Evolutionary conservation across 2,113 vertebrate genomes (phyloP).

Genomic region (Talpa occidentalis): DNA sequence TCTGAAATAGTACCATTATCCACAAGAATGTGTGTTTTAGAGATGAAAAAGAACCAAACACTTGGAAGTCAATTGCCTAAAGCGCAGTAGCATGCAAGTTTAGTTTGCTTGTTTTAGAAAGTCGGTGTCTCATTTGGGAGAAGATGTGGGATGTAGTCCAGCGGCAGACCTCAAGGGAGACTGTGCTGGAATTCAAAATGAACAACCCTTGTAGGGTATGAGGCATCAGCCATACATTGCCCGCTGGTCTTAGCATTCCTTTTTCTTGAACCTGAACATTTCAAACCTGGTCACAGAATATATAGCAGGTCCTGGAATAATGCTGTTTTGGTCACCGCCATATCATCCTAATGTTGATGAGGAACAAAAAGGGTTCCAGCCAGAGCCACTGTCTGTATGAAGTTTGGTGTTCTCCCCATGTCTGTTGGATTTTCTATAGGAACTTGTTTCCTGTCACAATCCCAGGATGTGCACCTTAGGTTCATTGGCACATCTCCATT

Average conservation of each 20-base stretch:
- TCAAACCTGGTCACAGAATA: not conserved
- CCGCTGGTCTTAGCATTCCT: not conserved
- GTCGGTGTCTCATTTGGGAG: not conserved
- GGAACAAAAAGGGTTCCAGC: not conserved
- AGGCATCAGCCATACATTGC: not conserved
- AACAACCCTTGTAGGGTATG: too few relatives aligned
- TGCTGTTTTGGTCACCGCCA: not conserved
- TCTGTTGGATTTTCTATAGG: not conserved
- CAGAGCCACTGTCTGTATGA: not conserved
- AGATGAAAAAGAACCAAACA: not conserved
- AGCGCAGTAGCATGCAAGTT: not conserved
- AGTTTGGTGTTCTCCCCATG: not conserved
- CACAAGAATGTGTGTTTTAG: not conserved
- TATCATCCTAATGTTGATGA: not conserved
- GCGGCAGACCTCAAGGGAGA: not conserved
- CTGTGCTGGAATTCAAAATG: not conserved
- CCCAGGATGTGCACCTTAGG: not conserved
- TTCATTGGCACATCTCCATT: not conserved
- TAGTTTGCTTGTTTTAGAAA: not conserved
- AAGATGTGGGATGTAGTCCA: not conserved
- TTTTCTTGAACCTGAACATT: not conserved
- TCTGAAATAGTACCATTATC: not conserved
- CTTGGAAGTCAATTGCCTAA: not conserved
- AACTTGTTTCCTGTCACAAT: not conserved
- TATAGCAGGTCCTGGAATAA: not conserved